Evolutionary conservation across 2,888 invertebrate genomes (phyloP).

Genomic region (Rhaphigaster nebulosa): DNA sequence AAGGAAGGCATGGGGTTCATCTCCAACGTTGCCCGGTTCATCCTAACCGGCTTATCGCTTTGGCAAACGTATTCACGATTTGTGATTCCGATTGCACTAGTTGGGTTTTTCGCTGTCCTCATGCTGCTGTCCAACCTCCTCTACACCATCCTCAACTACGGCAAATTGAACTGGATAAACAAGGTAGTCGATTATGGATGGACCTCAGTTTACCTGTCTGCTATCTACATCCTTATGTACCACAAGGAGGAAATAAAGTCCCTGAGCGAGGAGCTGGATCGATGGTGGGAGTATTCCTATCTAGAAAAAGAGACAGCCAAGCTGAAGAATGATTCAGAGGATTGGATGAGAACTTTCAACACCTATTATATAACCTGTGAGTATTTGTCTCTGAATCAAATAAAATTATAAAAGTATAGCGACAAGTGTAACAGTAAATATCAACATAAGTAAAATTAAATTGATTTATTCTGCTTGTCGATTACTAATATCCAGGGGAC

Average conservation of each 20-base stretch:
- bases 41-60: background rate
- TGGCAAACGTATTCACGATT: background rate
- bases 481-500: too few species aligned
- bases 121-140: background rate
- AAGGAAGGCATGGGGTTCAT: background rate
- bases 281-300: background rate
- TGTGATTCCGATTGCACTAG: background rate
- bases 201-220: background rate
- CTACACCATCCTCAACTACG: background rate
- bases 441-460: too few species aligned
- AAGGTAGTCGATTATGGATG: background rate
- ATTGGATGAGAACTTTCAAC: background rate
- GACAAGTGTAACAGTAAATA: background rate
- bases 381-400: background rate
- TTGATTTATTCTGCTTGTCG: too few species aligned
- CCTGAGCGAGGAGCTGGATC: background rate
- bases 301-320: background rate
- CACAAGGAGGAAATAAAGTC: constrained; percentile 10
- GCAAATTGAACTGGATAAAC: background rate
- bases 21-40: background rate
- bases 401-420: background rate
- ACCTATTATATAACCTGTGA: background rate
- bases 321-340: background rate
- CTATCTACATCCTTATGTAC: background rate
- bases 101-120: background rate